Evolutionary conservation across 2,888 invertebrate species (phyloP), one percentile per base, ranked within the genome.

Genomic region (Caenorhabditis drosophilae): DNA sequence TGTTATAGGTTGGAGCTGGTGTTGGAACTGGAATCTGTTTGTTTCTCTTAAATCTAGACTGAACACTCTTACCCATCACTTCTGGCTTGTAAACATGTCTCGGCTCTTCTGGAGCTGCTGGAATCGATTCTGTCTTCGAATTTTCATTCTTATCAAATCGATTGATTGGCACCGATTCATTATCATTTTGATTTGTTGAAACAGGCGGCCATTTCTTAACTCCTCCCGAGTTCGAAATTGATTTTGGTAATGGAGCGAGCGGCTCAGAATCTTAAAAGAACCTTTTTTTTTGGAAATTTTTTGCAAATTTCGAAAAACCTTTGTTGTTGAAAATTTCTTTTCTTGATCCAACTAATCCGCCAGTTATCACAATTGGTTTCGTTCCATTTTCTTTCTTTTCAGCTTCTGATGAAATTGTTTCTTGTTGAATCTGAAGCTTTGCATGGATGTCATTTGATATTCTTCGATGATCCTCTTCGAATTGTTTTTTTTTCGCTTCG

Each of bases 161-260:
- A 6, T 31, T 12, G 12, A 9, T 31, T 31, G 7, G 6, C 31
- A 31, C 31, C 6, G 12, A 4, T 15, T 15, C 36, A 36, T 36
- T n/a, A 25, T 6, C 15, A 15, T 47, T 16, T 4, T 18, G 6
- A 18, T 55, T 66, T 15, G 60, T 50, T 9, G 42, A 44, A 20
- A 67, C 67, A 4, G 67, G 60, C 4, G 66, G 63, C 63, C 63
- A 64, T 38, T 64, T 64, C 40, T 64, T 64, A 3, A 34, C 46
- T 38, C 52, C 52, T 16, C 35, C 45, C 12, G 50, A 45, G 34
- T 56, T 62, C 16, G 47, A 25, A 3, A 27, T 31, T 22, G 63
- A 45, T 22, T 63, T 63, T 15, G 51, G 42, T 18, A n/a, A n/a
- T n/a, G 18, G 61, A 35, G 51, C 41, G 16, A 61, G 22, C 1